Percentiles rank a stretch among this genome's conserved stretches.
Conservation (phyloP, 1,140 invertebrate genomes). For the Hylaeus volcanicus region DNA sequence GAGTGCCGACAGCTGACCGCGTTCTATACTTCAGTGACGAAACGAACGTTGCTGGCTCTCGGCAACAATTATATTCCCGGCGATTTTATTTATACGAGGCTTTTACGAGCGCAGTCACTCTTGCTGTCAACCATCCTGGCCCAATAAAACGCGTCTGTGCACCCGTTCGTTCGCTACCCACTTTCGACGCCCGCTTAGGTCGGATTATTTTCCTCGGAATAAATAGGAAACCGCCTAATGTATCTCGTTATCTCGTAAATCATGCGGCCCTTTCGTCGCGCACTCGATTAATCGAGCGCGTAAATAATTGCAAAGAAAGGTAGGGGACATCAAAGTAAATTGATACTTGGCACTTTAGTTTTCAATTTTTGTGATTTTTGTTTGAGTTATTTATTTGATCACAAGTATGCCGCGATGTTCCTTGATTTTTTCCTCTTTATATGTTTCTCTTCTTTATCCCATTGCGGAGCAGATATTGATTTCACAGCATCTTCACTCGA, state of each 20-base stretch:
- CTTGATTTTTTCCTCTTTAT: too few species aligned
- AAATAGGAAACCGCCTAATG: conserved; percentile 10
- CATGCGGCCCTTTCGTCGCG: neutral
- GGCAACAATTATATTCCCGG: conserved; percentile 58
- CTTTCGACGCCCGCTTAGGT: conserved; percentile 34
- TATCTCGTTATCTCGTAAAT: neutral
- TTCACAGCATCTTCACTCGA: too few species aligned
- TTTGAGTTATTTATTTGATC: too few species aligned
- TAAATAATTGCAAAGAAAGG: neutral
- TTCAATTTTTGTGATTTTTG: too few species aligned
- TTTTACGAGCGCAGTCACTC: conserved; percentile 69
- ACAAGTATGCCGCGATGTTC: too few species aligned
- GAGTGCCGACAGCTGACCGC: conserved; percentile 68
- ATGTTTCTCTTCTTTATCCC: too few species aligned
- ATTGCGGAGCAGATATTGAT: too few species aligned
- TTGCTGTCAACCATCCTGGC: conserved; percentile 43
- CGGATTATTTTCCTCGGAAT: conserved; percentile 49
- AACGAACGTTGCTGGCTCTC: conserved; percentile 30
- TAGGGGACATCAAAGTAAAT: too few species aligned
- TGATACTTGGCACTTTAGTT: too few species aligned
- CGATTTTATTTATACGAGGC: conserved; percentile 71
- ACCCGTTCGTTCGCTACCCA: conserved; percentile 11
- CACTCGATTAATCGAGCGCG: neutral
- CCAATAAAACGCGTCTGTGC: conserved; percentile 54
- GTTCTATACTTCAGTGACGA: conserved; percentile 5